Evolutionary conservation across 2,888 invertebrate genomes (phyloP), one percentile per base, ranked within the genome.

Genomic region (Drosophila emarginata): DNA sequence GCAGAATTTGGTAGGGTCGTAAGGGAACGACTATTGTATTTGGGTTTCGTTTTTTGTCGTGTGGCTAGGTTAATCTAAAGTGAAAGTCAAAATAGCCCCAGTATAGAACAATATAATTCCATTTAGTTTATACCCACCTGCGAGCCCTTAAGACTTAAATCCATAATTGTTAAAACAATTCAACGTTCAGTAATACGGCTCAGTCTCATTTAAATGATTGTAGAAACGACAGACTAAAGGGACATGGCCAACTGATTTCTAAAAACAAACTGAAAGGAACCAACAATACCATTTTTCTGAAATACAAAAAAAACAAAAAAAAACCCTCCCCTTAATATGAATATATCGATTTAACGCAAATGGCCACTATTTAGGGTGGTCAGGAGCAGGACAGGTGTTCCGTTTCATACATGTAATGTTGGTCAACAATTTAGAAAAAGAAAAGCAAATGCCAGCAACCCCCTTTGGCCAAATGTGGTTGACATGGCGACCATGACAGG

Each of bases 111-210:
- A 51, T 11, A 21, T 12, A 14, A 11, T 21, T 11, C 1, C 7
- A 1, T 39, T 12, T 26, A 15, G 7, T 5, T 5, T 2, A n/a
- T 1, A 74, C 81, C 75, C 69, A 91, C 92, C 89, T 92, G 92
- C 36, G 92, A 92, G 70, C 92, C 92, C 73, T 79, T 79, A 61
- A 92, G 89, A 87, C 91, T 89, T 84, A 92, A 90, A 90, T 92
- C 92, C 92, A 92, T 92, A 87, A 87, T 91, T 89, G 64, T 67
- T 57, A 32, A 5, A 58, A 56, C 36, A 57, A 54, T 52, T 59
- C 61, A 63, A 52, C 54, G 60, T 52, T 18, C 50, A 18, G 39
- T 26, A 28, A 36, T 64, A 21, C 39, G 60, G 28, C n/a, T 4
- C 11, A 45, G 60, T 12, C 54, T 64, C 68, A 83, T 81, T 69